phyloP scores from a whole-genome alignment of 1,140 invertebrate species.

The Papilio polytes region DNA sequence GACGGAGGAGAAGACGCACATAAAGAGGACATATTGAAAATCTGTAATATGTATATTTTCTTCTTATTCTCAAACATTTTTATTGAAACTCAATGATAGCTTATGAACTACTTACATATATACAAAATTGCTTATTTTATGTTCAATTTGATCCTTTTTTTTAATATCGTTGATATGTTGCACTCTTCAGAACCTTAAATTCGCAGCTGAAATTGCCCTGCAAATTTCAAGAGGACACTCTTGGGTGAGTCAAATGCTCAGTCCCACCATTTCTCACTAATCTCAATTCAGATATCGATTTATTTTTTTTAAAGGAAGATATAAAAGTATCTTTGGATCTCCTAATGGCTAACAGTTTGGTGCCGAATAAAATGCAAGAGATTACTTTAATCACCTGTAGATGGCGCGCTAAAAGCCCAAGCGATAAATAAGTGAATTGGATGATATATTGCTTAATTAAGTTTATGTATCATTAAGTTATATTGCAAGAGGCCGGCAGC shows the following conservation, averaged over 20 bases:
- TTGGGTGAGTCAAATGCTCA: neutral
- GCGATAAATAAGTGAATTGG: conserved; percentile 28
- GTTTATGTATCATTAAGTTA: neutral
- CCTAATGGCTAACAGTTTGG: neutral
- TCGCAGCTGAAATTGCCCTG: neutral
- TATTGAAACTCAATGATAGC: too few relatives aligned
- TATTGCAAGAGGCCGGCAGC: neutral
- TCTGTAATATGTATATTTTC: too few relatives aligned
- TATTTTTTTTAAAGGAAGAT: neutral
- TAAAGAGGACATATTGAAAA: neutral
- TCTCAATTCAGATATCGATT: neutral
- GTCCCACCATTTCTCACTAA: neutral
- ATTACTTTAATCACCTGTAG: conserved; percentile 17
- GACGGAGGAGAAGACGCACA: too few relatives aligned
- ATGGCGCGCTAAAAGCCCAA: conserved; percentile 32
- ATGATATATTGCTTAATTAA: conserved; percentile 29
- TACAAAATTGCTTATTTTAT: too few relatives aligned
- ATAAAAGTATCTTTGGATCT: neutral
- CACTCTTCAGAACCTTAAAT: neutral
- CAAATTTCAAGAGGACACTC: neutral
- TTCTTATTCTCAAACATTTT: too few relatives aligned
- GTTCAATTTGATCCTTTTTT: neutral
- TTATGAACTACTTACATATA: too few relatives aligned
- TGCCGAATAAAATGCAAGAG: neutral
- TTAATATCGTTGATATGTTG: neutral